Evolutionary conservation across 1,140 invertebrate species (phyloP).

Genomic region (Cyclina sinensis): DNA sequence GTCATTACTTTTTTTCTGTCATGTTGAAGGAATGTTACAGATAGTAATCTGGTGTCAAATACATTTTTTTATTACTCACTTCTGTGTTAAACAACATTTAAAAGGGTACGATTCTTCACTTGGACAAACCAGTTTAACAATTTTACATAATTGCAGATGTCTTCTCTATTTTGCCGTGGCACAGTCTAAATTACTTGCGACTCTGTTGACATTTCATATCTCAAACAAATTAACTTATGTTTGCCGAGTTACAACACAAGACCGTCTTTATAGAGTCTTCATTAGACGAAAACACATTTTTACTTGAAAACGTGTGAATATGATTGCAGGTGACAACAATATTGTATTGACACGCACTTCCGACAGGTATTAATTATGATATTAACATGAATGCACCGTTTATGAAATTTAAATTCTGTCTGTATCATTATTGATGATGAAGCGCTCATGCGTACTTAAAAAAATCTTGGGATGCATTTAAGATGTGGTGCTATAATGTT

Average conservation of each 20-base stretch:
- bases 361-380: background rate
- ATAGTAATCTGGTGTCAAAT: background rate
- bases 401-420: background rate
- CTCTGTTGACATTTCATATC: no score
- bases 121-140: no score
- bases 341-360: conserved; percentile 2
- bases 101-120: no score
- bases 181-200: no score
- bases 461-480: no score
- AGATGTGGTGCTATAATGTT: no score
- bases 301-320: no score
- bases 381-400: background rate
- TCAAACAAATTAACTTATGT: no score
- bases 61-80: background rate
- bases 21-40: conserved; percentile 3
- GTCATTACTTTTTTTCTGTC: background rate
- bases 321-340: background rate
- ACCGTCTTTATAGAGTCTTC: background rate
- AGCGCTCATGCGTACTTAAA: background rate
- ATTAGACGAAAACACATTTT: no score
- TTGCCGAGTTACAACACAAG: background rate
- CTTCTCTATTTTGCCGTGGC: no score
- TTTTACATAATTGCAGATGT: no score
- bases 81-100: no score
- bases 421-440: background rate